Evolutionary conservation across 2,797 vertebrate genomes (phyloP), one percentile per base, ranked within the genome.

Genomic region (Xiphorhynchus erythropygius): DNA sequence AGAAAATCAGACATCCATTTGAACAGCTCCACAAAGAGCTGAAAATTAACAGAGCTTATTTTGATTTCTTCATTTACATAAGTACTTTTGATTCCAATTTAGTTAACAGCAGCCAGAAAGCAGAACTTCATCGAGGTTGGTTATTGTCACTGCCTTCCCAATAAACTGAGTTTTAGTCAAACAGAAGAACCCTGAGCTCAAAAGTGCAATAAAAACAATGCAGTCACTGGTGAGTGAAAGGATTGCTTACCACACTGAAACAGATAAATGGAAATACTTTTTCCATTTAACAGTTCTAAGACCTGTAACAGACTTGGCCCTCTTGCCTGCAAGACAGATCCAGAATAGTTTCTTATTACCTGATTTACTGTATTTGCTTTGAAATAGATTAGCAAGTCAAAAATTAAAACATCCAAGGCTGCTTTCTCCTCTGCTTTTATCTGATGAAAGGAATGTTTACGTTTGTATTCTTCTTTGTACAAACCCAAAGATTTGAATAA

Each of bases 61-160:
- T 95, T 64, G 65, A 95, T 88, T 95, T 95, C 83, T 93, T 88
- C 16, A 96, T 96, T 94, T 97, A 95, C 93, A 91, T 94, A 96
- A 95, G 77, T 75, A 53, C 65, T 90, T 85, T 91, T 88, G 90
- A 96, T 94, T 95, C 71, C 76, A 86, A 95, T 94, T 95, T 92
- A 93, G 88, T 93, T 93, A 94, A 65, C 53, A 69, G 74, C 44
- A 67, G 90, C 79, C 57, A 68, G 87, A 74, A 93, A 94, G 93
- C 82, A 91, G 76, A 94, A 89, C 87, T 89, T 89, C 76, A 57
- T 42, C 30, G 77, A 71, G 91, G 79, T 41, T 94, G 89, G 89
- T 86, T 84, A 84, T 63, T 92, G 91, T 53, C 85, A 81, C 30
- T 28, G 79, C 73, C 53, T 92, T 50, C 57, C 79, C 19, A 71